Percentiles rank a stretch among this genome's conserved stretches.
These are phyloP conservation scores for Psettodes erumei DNA, from an alignment of 2,113 vertebrate genomes.

Conservation along the genomic window DNA sequence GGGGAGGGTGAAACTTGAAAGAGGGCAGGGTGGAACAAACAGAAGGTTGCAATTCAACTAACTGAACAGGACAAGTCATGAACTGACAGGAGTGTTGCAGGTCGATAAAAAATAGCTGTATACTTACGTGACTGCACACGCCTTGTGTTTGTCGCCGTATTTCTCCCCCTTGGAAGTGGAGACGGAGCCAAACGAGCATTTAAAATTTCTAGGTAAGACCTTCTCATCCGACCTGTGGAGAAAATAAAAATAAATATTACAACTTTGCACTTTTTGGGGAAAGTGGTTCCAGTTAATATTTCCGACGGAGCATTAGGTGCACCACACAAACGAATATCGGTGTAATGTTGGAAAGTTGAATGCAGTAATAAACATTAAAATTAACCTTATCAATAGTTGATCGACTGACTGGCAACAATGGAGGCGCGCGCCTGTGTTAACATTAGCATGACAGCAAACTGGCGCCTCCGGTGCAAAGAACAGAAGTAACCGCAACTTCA, in stretches of 20 bases:
- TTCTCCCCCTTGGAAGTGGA: conserved; percentile 42
- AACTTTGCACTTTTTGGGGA: background rate
- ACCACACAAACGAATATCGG: accelerated
- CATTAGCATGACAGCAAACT: conserved; percentile 38
- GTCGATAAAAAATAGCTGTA: background rate
- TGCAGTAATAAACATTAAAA: background rate
- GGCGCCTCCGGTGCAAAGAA: conserved; percentile 7
- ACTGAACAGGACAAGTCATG: background rate
- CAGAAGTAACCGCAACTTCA: background rate
- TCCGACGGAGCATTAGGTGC: no score
- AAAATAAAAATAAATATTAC: background rate
- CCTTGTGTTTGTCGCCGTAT: background rate
- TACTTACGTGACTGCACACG: conserved; percentile 63
- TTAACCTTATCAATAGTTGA: no score
- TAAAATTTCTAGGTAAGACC: conserved; percentile 79
- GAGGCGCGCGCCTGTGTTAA: background rate
- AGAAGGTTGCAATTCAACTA: background rate
- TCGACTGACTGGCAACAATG: background rate
- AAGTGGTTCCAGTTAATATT: background rate
- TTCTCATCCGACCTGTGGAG: conserved; percentile 70
- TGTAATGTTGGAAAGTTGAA: background rate
- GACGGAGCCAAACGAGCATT: conserved; percentile 58
- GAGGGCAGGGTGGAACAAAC: background rate
- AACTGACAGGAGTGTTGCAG: background rate
- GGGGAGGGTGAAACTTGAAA: no score